Base-by-base conservation (phyloP, 2,797 vertebrate species). In the Hipposideros larvatus region DNA sequence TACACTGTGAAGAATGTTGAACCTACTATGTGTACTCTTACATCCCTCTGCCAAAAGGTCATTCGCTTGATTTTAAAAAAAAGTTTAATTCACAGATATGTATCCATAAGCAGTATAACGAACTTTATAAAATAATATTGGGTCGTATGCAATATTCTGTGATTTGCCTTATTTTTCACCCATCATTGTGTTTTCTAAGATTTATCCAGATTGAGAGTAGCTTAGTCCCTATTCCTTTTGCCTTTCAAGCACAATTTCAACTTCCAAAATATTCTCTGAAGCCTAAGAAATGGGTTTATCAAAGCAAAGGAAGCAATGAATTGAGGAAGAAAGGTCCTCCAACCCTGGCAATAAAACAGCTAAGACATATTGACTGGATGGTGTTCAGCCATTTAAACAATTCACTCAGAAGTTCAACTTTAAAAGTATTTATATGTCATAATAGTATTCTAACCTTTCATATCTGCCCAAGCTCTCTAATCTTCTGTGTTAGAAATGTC, bases 221-320 rank as follows among this genome's bases (percentile, higher is more conserved):
- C 43, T 86, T 80, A 63, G 68, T 93, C 37, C 8, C 22, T 75
- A 18, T 79, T n/a, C 11, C 53, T 77, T 75, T 73, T 70, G 34
- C 7, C 41, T 92, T 92, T 78, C 48, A 92, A 92, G 57, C 7
- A 70, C 55, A 87, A 61, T 51, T 22, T 65, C 16, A 83, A 77
- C 65, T 94, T 97, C 95, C 55, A 75, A 68, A 68, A 93, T 63
- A 77, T 84, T 92, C 21, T 83, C 34, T 75, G 43, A 74, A 86
- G 80, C 26, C 71, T 73, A 87, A 91, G 84, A 80, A 90, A 59
- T 46, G 11, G 41, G 53, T 74, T 86, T 74, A 48, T 70, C n/a
- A 15, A 93, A 71, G 13, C 51, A 46, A 71, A 68, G 41, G 46
- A 79, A 90, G 53, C 55, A 82, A 31, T 51, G 53, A 63, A 6